Percentiles rank a stretch among this genome's conserved stretches.
Evolutionary conservation across 1,140 invertebrate genomes (phyloP).

Genomic region (Manduca sexta): DNA sequence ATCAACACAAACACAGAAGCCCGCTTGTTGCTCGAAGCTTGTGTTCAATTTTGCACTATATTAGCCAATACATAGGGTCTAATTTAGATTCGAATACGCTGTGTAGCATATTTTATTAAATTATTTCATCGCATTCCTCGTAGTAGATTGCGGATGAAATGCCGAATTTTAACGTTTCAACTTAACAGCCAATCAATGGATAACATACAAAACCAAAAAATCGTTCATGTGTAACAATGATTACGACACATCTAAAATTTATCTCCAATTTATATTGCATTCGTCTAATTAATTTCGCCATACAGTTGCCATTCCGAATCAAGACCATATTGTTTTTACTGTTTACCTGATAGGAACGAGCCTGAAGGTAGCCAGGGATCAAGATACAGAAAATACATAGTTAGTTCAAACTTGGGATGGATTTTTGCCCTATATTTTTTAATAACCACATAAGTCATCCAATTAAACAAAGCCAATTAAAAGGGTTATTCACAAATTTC

Average conservation of each 20-base stretch:
- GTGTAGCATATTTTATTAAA: conserved; percentile 9
- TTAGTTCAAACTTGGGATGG: conserved; percentile 51
- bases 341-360: conserved; percentile 83
- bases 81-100: conserved; percentile 20
- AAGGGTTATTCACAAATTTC: not conserved
- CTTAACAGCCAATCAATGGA: conserved; percentile 53
- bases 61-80: conserved; percentile 38
- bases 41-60: conserved; percentile 30
- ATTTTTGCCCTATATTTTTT: not conserved
- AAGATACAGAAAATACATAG: conserved; percentile 59
- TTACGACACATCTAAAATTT: conserved; percentile 50
- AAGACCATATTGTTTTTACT: conserved; percentile 53
- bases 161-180: conserved; percentile 21
- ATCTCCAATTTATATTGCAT: conserved; percentile 44
- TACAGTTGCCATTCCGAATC: conserved; percentile 67
- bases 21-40: conserved; percentile 53
- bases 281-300: conserved; percentile 67
- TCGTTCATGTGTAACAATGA: conserved; percentile 30
- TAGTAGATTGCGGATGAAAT: conserved; percentile 14
- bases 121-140: conserved; percentile 4
- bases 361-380: conserved; percentile 77
- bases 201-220: conserved; percentile 27
- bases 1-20: conserved; percentile 64
- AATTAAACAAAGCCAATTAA: conserved; percentile 2
- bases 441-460: not conserved